Conservation (phyloP, 2,888 invertebrate species). For the Heliconius ismenius region DNA sequence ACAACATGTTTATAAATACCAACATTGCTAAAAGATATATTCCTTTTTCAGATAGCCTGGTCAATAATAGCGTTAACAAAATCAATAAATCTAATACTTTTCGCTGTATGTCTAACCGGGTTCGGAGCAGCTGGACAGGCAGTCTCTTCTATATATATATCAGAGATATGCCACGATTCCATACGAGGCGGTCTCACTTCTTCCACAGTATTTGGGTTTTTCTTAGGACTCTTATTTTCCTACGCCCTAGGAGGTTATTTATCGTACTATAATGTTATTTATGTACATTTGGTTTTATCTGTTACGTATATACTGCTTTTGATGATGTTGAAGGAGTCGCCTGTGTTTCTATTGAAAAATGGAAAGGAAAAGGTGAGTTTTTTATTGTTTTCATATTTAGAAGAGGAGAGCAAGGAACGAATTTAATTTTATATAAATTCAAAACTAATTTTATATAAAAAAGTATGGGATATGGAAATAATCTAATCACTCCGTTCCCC, state of each 20-base stretch:
- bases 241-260: conserved; percentile 63
- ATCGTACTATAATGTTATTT: conserved; percentile 59
- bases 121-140: conserved; percentile 69
- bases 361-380: conserved; percentile 60
- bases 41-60: conserved; percentile 63
- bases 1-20: too few relatives aligned
- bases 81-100: conserved; percentile 57
- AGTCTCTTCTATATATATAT: conserved; percentile 66
- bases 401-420: neutral
- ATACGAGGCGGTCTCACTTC: conserved; percentile 69
- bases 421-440: neutral
- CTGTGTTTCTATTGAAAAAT: conserved; percentile 60
- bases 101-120: conserved; percentile 59
- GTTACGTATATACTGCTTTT: conserved; percentile 59
- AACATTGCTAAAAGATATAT: neutral
- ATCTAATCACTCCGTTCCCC: too few relatives aligned
- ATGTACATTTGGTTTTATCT: conserved; percentile 57
- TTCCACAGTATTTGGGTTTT: conserved; percentile 59
- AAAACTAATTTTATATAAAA: too few relatives aligned
- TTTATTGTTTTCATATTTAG: neutral
- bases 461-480: too few relatives aligned
- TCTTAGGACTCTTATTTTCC: conserved; percentile 64
- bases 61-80: conserved; percentile 59
- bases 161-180: conserved; percentile 68
- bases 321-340: conserved; percentile 62